Evolutionary conservation across 2,797 vertebrate species (phyloP), one percentile per base, ranked within the genome.

Genomic region (Acanthornis magna): DNA sequence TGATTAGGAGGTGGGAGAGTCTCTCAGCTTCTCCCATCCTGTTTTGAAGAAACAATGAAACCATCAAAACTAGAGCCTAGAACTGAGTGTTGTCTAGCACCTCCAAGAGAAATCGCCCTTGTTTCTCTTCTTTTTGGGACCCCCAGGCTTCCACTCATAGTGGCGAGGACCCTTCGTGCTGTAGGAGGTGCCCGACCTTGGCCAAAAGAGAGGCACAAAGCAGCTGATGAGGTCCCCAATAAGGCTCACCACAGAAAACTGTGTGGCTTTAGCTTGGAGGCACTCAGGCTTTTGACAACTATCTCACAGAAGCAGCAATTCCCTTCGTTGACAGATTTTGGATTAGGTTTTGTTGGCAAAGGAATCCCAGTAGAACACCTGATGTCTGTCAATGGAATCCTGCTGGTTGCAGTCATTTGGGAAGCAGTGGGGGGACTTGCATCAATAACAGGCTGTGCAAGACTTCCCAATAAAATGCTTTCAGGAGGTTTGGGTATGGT

Each of bases 1-100:
- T 60, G 61, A 73, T 90, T 71, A 88, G 66, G 74, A 91, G 88
- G 4, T 25, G 66, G 85, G 81, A 63, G 72, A 50, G 58, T 73
- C 73, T 40, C 60, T 73, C 36, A 30, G 29, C 16, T 82, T 74
- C 38, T 90, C 23, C 66, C 32, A 17, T 83, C 58, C 63, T 78
- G 45, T 25, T 76, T 23, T 15, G 36, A 30, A 78, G 68, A 90
- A 73, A 9, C n/a, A 48, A 5, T 30, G 55, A 50, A 62, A 85
- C 29, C 48, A 15, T 73, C 61, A 79, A 53, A 87, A 65, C 16
- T 42, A 10, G 54, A 86, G 45, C 53, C 57, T 78, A 34, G 70
- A 94, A 22, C 27, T 15, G 51, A 30, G 5, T 16, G 23, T 51
- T 66, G 11, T 55, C 13, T 19, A 11, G 17, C 40, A 47, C 42